phyloP scores from a whole-genome alignment of 2,113 vertebrate genomes.

The Gasterosteus aculeatus region DNA sequence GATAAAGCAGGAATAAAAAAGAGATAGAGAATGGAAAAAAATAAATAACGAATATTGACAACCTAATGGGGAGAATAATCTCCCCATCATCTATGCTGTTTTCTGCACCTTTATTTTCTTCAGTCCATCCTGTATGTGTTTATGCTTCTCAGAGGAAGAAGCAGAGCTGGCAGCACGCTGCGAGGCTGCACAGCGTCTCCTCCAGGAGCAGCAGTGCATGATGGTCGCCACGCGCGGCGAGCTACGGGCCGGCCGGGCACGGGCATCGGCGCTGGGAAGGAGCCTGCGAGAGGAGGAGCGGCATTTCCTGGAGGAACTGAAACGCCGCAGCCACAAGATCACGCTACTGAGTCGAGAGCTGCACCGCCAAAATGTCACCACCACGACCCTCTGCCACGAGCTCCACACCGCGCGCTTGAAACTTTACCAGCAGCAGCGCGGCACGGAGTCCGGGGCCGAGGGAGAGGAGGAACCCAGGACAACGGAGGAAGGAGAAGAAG shows the following conservation, averaged over 20 bases:
- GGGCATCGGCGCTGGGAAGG: slow-evolving; percentile 86
- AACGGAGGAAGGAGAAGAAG: slow-evolving; percentile 31
- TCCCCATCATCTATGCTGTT: not conserved
- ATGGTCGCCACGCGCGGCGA: slow-evolving; percentile 84
- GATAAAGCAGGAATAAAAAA: not conserved
- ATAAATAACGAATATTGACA: not conserved
- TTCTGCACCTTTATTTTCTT: not conserved
- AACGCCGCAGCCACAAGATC: slow-evolving; percentile 91
- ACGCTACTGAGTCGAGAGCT: slow-evolving; percentile 89
- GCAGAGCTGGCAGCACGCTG: slow-evolving; percentile 85
- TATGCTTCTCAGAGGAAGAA: slow-evolving; percentile 74
- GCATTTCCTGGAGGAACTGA: slow-evolving; percentile 92
- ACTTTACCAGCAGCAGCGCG: slow-evolving; percentile 77
- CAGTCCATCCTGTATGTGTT: slow-evolving; percentile 4
- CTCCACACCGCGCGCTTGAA: slow-evolving; percentile 86
- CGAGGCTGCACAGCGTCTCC: slow-evolving; percentile 83
- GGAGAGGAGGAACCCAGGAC: slow-evolving; percentile 34
- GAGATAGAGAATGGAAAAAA: not conserved
- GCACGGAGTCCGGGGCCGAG: slow-evolving; percentile 39
- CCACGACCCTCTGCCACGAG: slow-evolving; percentile 88
- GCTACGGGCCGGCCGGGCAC: slow-evolving; percentile 86
- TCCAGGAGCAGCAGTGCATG: slow-evolving; percentile 85
- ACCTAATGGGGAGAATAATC: not conserved
- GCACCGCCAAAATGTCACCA: slow-evolving; percentile 89
- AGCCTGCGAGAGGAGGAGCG: slow-evolving; percentile 89